Conservation (phyloP, 1,140 invertebrate genomes). For the Drosophila ohnishii region DNA sequence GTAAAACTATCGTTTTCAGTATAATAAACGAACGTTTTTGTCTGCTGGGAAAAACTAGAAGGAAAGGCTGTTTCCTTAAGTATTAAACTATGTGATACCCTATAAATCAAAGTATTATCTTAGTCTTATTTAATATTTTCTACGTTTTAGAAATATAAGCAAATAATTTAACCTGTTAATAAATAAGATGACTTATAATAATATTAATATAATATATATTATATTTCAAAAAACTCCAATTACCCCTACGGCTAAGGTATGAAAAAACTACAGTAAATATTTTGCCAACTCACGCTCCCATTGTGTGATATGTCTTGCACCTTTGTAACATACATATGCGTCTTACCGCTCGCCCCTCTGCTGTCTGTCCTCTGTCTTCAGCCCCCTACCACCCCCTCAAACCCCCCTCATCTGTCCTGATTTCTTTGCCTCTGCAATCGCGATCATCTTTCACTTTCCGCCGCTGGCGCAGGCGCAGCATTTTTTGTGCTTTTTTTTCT, state of each 20-base stretch:
- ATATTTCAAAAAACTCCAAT: neutral
- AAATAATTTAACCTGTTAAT: too few relatives aligned
- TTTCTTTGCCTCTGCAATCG: slow-evolving; percentile 23
- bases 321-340: neutral
- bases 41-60: neutral
- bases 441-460: slow-evolving; percentile 79
- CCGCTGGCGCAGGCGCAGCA: slow-evolving; percentile 43
- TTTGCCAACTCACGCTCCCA: slow-evolving; percentile 64
- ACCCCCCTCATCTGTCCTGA: slow-evolving; percentile 2
- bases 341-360: neutral
- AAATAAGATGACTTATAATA: too few relatives aligned
- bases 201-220: too few relatives aligned
- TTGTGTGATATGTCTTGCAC: slow-evolving; percentile 52
- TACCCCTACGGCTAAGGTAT: neutral
- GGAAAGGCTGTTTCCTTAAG: too few relatives aligned
- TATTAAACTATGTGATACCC: neutral
- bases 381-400: neutral
- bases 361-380: neutral
- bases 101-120: neutral
- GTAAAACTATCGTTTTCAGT: too few relatives aligned
- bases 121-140: neutral
- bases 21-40: too few relatives aligned
- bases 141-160: neutral
- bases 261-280: slow-evolving; percentile 38
- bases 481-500: slow-evolving; percentile 26